Percentiles rank a stretch among this genome's conserved stretches.
Conservation (phyloP, 2,888 invertebrate species). For the Marronus borbonicus region DNA sequence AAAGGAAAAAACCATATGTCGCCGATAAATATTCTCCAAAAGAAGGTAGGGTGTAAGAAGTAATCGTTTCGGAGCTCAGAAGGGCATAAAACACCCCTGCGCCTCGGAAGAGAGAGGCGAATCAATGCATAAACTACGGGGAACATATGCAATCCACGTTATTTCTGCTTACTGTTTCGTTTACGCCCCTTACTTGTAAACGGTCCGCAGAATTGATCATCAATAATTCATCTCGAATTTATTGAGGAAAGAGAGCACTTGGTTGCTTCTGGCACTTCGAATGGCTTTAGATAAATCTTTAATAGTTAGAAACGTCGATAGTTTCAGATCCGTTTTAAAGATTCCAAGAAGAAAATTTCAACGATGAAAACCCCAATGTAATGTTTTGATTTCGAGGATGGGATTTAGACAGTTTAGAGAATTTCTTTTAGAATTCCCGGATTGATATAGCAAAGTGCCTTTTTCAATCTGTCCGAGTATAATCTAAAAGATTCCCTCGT, state of each 20-base stretch:
- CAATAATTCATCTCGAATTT: conserved; percentile 64
- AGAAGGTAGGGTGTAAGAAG: conserved; percentile 50
- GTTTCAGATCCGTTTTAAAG: no score
- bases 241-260: conserved; percentile 51
- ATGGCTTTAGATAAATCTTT: no score
- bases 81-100: conserved; percentile 57
- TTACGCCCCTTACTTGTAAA: conserved; percentile 62
- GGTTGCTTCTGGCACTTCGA: neutral
- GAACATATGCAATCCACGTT: conserved; percentile 59
- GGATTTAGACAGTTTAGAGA: no score
- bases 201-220: conserved; percentile 60
- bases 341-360: no score
- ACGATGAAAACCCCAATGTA: no score
- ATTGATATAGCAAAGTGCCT: no score
- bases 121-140: conserved; percentile 61
- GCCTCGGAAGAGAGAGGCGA: conserved; percentile 54
- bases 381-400: no score
- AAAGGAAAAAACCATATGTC: conserved; percentile 44
- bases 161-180: conserved; percentile 61
- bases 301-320: no score
- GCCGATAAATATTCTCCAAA: conserved; percentile 44
- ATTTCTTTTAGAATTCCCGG: no score
- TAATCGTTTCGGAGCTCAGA: conserved; percentile 52
- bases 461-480: neutral
- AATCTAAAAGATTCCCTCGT: neutral